Evolutionary conservation across 1,140 invertebrate species (phyloP).

Genomic region (Neodiprion pinetum): DNA sequence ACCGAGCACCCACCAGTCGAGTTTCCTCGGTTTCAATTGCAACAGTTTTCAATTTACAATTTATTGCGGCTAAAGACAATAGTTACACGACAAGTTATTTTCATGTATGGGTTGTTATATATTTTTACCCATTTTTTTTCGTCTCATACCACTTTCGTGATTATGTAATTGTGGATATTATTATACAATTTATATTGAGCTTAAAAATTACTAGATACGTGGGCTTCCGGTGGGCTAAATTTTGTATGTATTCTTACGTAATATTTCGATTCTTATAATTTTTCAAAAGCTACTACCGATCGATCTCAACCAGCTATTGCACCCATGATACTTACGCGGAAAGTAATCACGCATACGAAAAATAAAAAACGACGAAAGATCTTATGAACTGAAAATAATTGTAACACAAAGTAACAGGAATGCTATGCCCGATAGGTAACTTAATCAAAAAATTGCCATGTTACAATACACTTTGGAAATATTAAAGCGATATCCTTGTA

Average conservation of each 20-base stretch:
- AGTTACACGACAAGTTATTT: conserved; percentile 22
- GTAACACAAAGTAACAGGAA: no score
- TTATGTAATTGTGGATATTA: background rate
- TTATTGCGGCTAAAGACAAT: conserved; percentile 37
- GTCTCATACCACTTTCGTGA: background rate
- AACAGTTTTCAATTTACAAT: conserved; percentile 37
- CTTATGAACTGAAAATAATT: no score
- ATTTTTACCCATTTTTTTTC: conserved; percentile 15
- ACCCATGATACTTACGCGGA: background rate
- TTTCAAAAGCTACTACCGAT: conserved; percentile 2
- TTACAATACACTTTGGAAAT: no score
- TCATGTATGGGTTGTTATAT: conserved; percentile 16
- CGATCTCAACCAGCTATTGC: background rate
- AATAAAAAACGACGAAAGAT: no score
- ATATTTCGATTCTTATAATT: background rate
- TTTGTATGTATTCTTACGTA: background rate
- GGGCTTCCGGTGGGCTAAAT: conserved; percentile 11
- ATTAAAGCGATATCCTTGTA: no score
- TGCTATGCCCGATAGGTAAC: no score
- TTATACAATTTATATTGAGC: conserved; percentile 14
- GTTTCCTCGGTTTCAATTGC: conserved; percentile 29
- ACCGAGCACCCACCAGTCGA: conserved; percentile 20
- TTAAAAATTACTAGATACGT: conserved; percentile 13
- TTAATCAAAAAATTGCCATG: no score
- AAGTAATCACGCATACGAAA: background rate